phyloP scores from a whole-genome alignment of 2,888 invertebrate genomes.

The Horisme vitalbata region DNA sequence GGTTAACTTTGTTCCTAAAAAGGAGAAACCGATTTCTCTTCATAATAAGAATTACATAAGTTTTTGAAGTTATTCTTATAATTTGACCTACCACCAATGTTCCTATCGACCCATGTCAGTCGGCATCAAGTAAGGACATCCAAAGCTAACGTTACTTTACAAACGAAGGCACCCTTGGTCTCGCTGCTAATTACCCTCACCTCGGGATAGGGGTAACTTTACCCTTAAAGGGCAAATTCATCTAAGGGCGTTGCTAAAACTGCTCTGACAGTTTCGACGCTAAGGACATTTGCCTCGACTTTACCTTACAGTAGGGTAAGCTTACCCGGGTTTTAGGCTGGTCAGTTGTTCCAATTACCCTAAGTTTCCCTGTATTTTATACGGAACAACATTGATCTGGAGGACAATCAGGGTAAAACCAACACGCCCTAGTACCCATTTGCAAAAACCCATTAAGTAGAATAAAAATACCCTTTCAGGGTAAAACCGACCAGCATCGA shows the following conservation, averaged over 20 bases:
- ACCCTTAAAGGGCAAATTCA: slow-evolving; percentile 6
- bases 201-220: slow-evolving; percentile 2
- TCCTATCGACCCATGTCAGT: slow-evolving; percentile 22
- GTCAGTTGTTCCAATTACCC: slow-evolving; percentile 19
- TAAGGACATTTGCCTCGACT: not conserved
- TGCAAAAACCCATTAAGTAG: no score
- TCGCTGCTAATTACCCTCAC: slow-evolving; percentile 17
- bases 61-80: not conserved
- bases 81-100: slow-evolving; percentile 18
- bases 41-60: no score
- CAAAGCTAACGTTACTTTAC: slow-evolving; percentile 25
- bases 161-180: slow-evolving; percentile 40
- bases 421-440: no score
- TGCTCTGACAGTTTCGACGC: no score
- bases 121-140: slow-evolving; percentile 40
- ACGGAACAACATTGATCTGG: slow-evolving; percentile 6
- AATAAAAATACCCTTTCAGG: no score
- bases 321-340: slow-evolving; percentile 1
- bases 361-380: slow-evolving; percentile 19
- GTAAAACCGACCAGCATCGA: no score
- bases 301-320: slow-evolving; percentile 5
- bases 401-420: no score
- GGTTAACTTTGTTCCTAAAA: no score
- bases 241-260: not conserved
- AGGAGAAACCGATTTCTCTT: no score